Base-by-base conservation (phyloP, 2,797 vertebrate species). In the Notamacropus eugenii region DNA sequence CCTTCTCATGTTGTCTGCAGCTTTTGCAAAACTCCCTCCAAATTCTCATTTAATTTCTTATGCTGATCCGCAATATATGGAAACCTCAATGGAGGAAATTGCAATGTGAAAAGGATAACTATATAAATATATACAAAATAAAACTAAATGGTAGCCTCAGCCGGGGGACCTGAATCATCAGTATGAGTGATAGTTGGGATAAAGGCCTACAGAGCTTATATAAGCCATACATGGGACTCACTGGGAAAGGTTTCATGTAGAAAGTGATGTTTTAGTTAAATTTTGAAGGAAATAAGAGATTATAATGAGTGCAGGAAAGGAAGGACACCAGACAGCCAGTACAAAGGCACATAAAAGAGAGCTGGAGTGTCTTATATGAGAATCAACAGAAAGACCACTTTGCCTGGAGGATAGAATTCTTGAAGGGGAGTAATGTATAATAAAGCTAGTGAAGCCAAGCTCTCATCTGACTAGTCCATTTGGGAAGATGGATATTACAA, bases 401-500 rank as follows among this genome's bases (percentile, higher is more conserved):
- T 74, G 62, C n/a, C 62, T 40, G n/a, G 5, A 74, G 62, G 34
- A 40, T 40, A 74, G 14, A 74, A n/a, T 74, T 19, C 62, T 19
- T 40, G 62, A 74, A 67, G 62, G 34, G 62, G 62, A 74, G 62
- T 74, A 40, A n/a, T 40, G 34, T n/a, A 74, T 74, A 40, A 40
- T 9, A 74, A 40, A 74, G 24, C 62, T 74, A 40, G 62, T 74
- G 62, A 74, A 74, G n/a, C 11, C n/a, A 93, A 93, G 90, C 22
- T 58, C 50, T 92, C 55, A 90, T 54, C 34, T 54, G 57, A 95
- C 93, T 9, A 31, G 91, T 55, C 16, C 46, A 0, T 91, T 54
- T 97, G 54, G 34, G 58, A 97, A 94, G 90, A 93, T 54, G 3
- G 28, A 55, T 96, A 57, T 57, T 12, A 12, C 54, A 90, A 94